Percentiles rank a stretch among this genome's conserved stretches.
These are phyloP conservation scores for Megamerina dolium DNA, from an alignment of 2,888 invertebrate genomes.

Conservation along the genomic window DNA sequence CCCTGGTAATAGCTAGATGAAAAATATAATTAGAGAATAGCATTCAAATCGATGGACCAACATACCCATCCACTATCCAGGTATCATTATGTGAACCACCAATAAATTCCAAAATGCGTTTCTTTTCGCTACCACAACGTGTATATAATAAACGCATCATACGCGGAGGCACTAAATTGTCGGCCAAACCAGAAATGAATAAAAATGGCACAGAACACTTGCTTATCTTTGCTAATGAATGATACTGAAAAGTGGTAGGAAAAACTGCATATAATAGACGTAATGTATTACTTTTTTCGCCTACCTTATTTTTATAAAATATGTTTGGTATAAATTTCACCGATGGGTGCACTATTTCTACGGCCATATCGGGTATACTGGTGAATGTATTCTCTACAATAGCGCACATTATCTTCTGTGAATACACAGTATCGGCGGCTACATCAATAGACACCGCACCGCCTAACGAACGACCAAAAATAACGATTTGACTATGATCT, in stretches of 20 bases:
- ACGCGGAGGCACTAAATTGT: slow-evolving; percentile 79
- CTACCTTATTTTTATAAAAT: slow-evolving; percentile 88
- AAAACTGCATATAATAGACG: not conserved
- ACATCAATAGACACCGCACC: slow-evolving; percentile 90
- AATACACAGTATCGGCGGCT: slow-evolving; percentile 68
- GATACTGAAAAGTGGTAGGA: slow-evolving; percentile 56
- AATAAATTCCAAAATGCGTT: slow-evolving; percentile 70
- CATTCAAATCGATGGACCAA: not conserved
- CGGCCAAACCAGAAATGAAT: slow-evolving; percentile 83
- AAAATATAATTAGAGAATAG: not conserved
- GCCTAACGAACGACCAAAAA: slow-evolving; percentile 82
- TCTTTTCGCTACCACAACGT: slow-evolving; percentile 67
- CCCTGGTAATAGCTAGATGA: slow-evolving; percentile 44
- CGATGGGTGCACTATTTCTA: slow-evolving; percentile 56
- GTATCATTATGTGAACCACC: slow-evolving; percentile 93
- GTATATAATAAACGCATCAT: slow-evolving; percentile 82
- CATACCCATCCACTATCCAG: slow-evolving; percentile 80
- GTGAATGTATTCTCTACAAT: slow-evolving; percentile 95
- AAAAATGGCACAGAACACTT: slow-evolving; percentile 70
- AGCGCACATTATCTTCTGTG: slow-evolving; percentile 75
- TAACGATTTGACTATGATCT: slow-evolving; percentile 74
- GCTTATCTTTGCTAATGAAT: slow-evolving; percentile 68
- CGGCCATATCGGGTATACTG: slow-evolving; percentile 88
- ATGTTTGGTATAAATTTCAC: slow-evolving; percentile 76
- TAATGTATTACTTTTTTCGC: not conserved